These are phyloP conservation scores for Clupea harengus DNA, from an alignment of 2,113 vertebrate genomes.

Conservation along the genomic window DNA sequence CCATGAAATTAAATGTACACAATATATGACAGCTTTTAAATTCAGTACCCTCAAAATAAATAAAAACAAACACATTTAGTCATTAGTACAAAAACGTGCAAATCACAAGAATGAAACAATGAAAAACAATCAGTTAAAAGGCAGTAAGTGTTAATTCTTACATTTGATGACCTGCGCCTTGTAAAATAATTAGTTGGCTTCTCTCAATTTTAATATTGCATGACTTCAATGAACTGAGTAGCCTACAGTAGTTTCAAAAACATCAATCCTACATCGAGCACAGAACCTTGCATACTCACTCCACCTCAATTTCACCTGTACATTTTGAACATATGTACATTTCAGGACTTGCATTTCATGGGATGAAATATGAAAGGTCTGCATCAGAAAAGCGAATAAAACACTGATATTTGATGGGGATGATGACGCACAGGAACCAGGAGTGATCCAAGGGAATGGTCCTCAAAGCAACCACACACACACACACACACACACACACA, in stretches of 20 bases:
- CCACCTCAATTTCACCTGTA: not conserved
- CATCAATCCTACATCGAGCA: not conserved
- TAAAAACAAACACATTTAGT: slow-evolving; percentile 46
- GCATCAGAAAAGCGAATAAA: no score
- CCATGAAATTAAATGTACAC: slow-evolving; percentile 43
- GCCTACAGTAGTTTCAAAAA: not conserved
- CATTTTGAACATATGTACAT: slow-evolving; percentile 1
- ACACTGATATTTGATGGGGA: no score
- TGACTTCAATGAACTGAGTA: not conserved
- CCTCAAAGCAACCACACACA: not conserved
- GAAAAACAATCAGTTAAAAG: slow-evolving; percentile 8
- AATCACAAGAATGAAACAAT: slow-evolving; percentile 43
- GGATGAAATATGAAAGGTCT: not conserved
- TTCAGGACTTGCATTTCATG: not conserved
- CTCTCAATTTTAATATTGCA: not conserved
- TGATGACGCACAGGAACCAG: not conserved
- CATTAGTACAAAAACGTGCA: slow-evolving; percentile 54
- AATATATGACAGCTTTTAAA: slow-evolving; percentile 19
- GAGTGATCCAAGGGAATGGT: not conserved
- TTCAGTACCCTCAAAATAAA: slow-evolving; percentile 44
- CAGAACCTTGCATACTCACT: not conserved
- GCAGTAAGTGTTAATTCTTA: not conserved
- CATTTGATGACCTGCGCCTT: slow-evolving; percentile 8
- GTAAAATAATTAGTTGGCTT: not conserved
- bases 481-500: no score